Conservation (phyloP, 1,140 invertebrate genomes). For the Pachyrhynchus sulphureomaculatus region DNA sequence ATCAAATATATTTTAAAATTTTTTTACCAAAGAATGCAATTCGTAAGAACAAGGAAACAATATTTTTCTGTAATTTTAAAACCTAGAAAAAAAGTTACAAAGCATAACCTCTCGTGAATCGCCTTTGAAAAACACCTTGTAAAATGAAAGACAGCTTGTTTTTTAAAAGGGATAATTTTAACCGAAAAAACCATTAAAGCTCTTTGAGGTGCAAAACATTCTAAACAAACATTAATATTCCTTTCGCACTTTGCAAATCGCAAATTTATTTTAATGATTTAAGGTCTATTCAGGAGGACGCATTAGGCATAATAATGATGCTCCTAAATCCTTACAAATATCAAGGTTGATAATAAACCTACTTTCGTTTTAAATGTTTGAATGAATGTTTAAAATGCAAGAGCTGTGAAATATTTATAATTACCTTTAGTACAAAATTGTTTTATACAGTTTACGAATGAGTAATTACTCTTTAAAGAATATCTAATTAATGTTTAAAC, state of each 20-base stretch:
- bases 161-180: neutral
- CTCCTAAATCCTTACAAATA: neutral
- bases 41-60: too few relatives aligned
- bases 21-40: too few relatives aligned
- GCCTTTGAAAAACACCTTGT: too few relatives aligned
- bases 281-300: neutral
- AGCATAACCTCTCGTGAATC: too few relatives aligned
- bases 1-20: too few relatives aligned
- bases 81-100: too few relatives aligned
- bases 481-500: too few relatives aligned
- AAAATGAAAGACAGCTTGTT: too few relatives aligned
- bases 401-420: neutral
- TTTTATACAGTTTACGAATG: too few relatives aligned
- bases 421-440: too few relatives aligned
- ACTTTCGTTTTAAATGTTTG: neutral
- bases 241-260: neutral
- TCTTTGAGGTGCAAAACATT: neutral
- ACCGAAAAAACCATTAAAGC: neutral
- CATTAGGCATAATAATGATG: conserved; percentile 6
- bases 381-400: neutral
- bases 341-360: neutral
- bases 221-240: conserved; percentile 3
- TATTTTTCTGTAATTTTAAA: too few relatives aligned
- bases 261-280: neutral
- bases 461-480: too few relatives aligned